phyloP scores from a whole-genome alignment of 1,140 invertebrate species.

The Homarus americanus region DNA sequence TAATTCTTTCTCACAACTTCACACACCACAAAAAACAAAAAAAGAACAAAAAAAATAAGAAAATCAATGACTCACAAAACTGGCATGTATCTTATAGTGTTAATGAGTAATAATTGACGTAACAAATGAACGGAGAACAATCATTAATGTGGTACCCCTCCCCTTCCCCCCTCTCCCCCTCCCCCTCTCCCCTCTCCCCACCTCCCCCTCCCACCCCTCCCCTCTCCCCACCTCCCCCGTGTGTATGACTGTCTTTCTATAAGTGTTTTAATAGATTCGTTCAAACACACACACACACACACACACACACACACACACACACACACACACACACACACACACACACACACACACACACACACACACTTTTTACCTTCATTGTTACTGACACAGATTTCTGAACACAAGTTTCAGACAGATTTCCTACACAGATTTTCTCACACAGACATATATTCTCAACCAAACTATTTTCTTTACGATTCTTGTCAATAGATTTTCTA shows the following conservation, averaged over 20 bases:
- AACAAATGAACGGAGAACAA: not conserved
- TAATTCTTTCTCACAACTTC: not conserved
- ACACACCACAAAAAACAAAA: constrained; percentile 1
- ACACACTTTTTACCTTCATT: too few species aligned
- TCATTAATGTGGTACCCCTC: not conserved
- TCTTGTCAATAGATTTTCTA: too few species aligned
- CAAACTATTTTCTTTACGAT: too few species aligned
- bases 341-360: constrained; percentile 16
- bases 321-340: constrained; percentile 4
- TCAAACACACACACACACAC: too few species aligned
- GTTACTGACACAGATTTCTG: too few species aligned
- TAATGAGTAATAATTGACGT: not conserved
- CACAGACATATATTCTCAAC: not conserved
- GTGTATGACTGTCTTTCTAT: too few species aligned
- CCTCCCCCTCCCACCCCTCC: too few species aligned
- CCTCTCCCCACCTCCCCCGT: too few species aligned
- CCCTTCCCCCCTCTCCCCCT: not conserved
- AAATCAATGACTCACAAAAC: not conserved
- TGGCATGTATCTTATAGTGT: not conserved
- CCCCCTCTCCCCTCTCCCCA: too few species aligned
- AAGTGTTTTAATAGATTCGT: not conserved
- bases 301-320: constrained; percentile 25
- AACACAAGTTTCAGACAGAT: not conserved
- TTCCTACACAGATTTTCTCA: not conserved
- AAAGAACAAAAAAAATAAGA: not conserved